phyloP scores from a whole-genome alignment of 2,888 invertebrate genomes.

The Boloria euphrosyne region DNA sequence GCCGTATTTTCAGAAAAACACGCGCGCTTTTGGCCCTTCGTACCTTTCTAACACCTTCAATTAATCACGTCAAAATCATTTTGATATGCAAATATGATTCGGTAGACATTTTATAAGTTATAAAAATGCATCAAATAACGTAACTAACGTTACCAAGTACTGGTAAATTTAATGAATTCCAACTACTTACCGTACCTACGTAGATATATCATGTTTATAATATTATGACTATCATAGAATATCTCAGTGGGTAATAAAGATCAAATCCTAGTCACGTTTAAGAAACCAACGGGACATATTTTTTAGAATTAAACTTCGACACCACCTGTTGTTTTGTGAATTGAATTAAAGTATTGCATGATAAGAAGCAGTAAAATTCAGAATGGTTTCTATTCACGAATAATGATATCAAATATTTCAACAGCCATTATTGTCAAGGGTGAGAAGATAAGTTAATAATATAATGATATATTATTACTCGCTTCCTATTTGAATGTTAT shows the following conservation, averaged over 20 bases:
- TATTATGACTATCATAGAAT: conserved; percentile 43
- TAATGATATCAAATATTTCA: conserved; percentile 80
- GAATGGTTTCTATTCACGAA: conserved; percentile 59
- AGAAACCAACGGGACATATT: conserved; percentile 43
- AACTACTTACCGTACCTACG: conserved; percentile 16
- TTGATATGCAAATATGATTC: conserved; percentile 43
- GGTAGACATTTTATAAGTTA: conserved; percentile 36
- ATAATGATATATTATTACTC: conserved; percentile 78
- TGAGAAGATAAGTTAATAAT: conserved; percentile 81
- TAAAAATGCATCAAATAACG: conserved; percentile 38
- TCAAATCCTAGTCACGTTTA: conserved; percentile 69
- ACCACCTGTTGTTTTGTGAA: conserved; percentile 66
- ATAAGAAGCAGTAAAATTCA: conserved; percentile 68
- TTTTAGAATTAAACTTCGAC: conserved; percentile 48
- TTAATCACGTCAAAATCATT: conserved; percentile 57
- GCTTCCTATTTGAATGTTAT: conserved; percentile 66
- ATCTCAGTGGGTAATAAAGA: conserved; percentile 59
- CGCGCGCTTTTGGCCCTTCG: conserved; percentile 64
- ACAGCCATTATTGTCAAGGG: conserved; percentile 80
- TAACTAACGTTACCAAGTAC: background rate
- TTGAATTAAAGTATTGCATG: conserved; percentile 79
- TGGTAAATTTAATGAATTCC: conserved; percentile 24
- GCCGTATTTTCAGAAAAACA: conserved; percentile 66
- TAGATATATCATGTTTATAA: conserved; percentile 22
- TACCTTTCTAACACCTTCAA: conserved; percentile 66